These are phyloP conservation scores for Melanotus villosus DNA, from an alignment of 2,888 invertebrate genomes.

Conservation along the genomic window DNA sequence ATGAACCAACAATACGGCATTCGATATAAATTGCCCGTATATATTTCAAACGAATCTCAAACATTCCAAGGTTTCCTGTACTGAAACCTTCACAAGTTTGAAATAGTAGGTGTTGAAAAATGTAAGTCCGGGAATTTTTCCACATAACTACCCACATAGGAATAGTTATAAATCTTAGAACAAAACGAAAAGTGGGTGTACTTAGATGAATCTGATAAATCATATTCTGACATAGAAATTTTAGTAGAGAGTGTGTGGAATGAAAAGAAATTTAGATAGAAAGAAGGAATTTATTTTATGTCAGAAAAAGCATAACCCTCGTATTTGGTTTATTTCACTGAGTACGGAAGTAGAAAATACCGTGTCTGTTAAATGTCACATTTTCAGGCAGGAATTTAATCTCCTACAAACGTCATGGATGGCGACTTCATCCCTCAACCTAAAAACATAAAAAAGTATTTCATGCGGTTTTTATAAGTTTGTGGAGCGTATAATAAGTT, in stretches of 20 bases:
- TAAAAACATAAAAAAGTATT: neutral
- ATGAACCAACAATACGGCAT: too few species aligned
- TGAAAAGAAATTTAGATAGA: neutral
- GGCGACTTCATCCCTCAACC: conserved; percentile 2
- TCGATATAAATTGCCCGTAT: too few species aligned
- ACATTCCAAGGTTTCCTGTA: too few species aligned
- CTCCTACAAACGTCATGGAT: conserved; percentile 2
- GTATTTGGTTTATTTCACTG: neutral
- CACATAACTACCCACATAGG: neutral
- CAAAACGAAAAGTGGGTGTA: too few species aligned
- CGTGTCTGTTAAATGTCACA: conserved; percentile 17
- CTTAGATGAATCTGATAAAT: neutral
- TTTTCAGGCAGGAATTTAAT: conserved; percentile 10
- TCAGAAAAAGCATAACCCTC: neutral
- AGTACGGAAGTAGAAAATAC: conserved; percentile 6
- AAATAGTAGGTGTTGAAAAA: too few species aligned
- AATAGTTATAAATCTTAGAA: neutral
- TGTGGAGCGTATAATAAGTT: neutral
- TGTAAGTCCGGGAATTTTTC: too few species aligned
- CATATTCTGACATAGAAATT: too few species aligned
- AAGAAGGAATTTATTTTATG: neutral
- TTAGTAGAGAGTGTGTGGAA: neutral
- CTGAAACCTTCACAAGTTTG: too few species aligned
- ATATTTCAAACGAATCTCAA: too few species aligned
- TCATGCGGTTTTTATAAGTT: neutral